Evolutionary conservation across 2,888 invertebrate species (phyloP).

Genomic region (Morinoia aosen): DNA sequence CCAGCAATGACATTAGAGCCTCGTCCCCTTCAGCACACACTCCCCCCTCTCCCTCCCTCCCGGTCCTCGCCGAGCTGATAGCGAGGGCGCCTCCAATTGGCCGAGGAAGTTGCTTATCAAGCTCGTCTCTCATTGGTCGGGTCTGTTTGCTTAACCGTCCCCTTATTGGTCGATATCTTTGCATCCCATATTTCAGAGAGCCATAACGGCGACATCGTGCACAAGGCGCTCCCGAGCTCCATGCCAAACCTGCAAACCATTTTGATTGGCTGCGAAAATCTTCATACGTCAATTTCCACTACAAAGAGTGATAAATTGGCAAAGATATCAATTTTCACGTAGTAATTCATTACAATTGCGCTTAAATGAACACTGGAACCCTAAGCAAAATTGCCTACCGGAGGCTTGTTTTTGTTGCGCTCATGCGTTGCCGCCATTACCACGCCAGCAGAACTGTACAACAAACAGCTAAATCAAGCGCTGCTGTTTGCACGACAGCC

Average conservation of each 20-base stretch:
- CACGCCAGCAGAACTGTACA: not conserved
- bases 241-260: not conserved
- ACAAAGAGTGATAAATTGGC: not conserved
- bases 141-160: slow-evolving; percentile 50
- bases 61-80: not conserved
- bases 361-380: not conserved
- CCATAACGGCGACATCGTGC: slow-evolving; percentile 21
- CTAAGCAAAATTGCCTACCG: not conserved
- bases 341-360: not conserved
- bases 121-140: slow-evolving; percentile 26
- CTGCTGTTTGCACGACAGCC: not conserved
- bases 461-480: not conserved
- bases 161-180: slow-evolving; percentile 52
- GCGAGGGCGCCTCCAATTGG: not conserved
- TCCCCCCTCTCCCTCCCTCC: not conserved
- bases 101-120: slow-evolving; percentile 34
- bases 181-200: slow-evolving; percentile 49
- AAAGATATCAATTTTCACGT: not conserved
- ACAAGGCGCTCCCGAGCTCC: not conserved
- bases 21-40: not conserved
- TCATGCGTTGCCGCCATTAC: not conserved
- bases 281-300: not conserved
- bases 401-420: not conserved
- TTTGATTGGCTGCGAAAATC: not conserved
- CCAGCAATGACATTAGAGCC: not conserved